These are phyloP conservation scores for Ladona fulva DNA, from an alignment of 1,140 invertebrate species.

Conservation along the genomic window DNA sequence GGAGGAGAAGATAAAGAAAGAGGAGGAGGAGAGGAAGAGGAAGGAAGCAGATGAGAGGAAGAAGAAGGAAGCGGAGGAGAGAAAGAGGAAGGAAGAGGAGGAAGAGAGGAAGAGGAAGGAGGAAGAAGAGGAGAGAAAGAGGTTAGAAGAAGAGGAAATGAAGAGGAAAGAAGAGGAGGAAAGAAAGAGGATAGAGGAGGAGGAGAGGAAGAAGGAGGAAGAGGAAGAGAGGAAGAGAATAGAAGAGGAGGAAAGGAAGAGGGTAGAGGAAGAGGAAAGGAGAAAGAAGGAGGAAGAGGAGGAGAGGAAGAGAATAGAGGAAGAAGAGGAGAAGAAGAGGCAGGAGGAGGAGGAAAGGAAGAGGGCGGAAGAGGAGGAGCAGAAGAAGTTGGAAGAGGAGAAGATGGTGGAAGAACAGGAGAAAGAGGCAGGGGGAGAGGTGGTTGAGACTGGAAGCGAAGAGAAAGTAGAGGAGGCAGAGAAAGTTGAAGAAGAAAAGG, in stretches of 20 bases:
- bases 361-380: neutral
- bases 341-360: neutral
- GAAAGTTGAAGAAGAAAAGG: no score
- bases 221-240: neutral
- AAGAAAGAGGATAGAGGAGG: neutral
- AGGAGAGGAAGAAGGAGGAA: neutral
- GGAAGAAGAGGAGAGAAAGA: neutral
- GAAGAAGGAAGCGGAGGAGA: neutral
- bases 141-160: neutral
- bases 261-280: neutral
- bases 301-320: neutral
- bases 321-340: neutral
- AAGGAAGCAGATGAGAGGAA: neutral
- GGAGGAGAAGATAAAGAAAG: neutral
- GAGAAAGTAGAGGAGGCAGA: no score
- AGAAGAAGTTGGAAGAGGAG: no score
- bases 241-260: neutral
- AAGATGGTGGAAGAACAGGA: no score
- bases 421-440: no score
- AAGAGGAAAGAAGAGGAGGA: neutral
- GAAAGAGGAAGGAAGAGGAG: neutral
- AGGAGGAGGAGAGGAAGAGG: neutral
- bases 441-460: no score
- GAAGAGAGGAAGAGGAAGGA: neutral
- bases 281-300: neutral